phyloP scores from a whole-genome alignment of 2,113 vertebrate genomes.

The Opisthocomus hoazin region DNA sequence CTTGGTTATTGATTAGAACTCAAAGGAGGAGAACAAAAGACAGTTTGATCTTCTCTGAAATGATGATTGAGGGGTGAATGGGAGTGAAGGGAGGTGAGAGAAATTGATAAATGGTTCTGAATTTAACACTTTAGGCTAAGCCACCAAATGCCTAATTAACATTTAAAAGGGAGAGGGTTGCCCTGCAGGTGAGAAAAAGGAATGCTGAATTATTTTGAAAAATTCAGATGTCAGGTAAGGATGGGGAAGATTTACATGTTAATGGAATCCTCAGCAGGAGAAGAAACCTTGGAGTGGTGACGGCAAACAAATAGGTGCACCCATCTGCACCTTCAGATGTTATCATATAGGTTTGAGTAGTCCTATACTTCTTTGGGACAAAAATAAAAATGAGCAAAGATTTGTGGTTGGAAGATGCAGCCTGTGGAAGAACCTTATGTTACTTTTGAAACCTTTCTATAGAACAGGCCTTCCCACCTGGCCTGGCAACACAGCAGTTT shows the following conservation, averaged over 20 bases:
- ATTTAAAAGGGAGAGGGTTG: slow-evolving; percentile 25
- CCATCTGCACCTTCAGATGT: slow-evolving; percentile 25
- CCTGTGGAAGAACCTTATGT: neutral
- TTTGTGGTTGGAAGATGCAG: neutral
- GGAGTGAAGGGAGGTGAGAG: neutral
- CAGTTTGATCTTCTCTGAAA: neutral
- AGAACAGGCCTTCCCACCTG: neutral
- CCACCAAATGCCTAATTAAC: slow-evolving; percentile 31
- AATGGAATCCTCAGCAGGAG: slow-evolving; percentile 47
- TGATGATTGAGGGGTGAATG: neutral
- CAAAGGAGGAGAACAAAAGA: neutral
- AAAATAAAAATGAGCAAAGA: neutral
- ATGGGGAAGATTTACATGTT: slow-evolving; percentile 46
- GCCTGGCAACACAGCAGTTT: neutral
- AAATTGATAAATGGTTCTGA: slow-evolving; percentile 16
- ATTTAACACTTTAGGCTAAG: slow-evolving; percentile 41
- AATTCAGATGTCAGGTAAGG: slow-evolving; percentile 40
- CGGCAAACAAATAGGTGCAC: slow-evolving; percentile 26
- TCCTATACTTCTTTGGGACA: neutral
- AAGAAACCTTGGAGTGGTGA: neutral
- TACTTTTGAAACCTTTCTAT: neutral
- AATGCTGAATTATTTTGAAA: slow-evolving; percentile 58
- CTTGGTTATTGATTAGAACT: neutral
- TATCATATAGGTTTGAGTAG: neutral
- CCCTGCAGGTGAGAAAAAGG: slow-evolving; percentile 45